Evolutionary conservation across 2,113 vertebrate genomes (phyloP).

Genomic region (Pteronura brasiliensis): DNA sequence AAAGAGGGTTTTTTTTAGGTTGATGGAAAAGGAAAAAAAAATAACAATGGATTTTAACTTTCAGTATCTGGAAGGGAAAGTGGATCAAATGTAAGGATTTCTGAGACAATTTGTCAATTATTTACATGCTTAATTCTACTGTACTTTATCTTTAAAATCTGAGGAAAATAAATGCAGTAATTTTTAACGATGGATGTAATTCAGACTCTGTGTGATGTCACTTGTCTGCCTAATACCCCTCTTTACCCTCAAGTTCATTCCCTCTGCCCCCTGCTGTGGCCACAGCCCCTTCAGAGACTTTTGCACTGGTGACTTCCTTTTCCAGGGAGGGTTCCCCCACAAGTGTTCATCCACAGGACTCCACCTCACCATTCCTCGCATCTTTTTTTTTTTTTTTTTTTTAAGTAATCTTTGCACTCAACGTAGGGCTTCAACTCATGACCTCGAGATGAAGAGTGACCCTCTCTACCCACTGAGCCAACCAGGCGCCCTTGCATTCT

Average conservation of each 20-base stretch:
- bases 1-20: not conserved
- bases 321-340: not conserved
- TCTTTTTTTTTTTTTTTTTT: not conserved
- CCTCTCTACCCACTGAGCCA: not conserved
- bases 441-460: not conserved
- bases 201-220: not conserved
- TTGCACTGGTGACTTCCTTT: not conserved
- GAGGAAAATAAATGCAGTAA: not conserved
- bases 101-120: not conserved
- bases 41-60: not conserved
- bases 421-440: not conserved
- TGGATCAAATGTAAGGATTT: not conserved
- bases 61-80: not conserved
- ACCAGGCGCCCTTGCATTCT: not conserved
- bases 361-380: not conserved
- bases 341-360: not conserved
- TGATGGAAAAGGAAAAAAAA: not conserved
- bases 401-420: not conserved
- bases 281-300: not conserved
- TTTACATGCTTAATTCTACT: not conserved
- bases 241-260: not conserved
- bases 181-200: not conserved
- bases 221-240: not conserved
- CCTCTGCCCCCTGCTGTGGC: not conserved
- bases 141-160: not conserved